These are phyloP conservation scores for Brachionichthys hirsutus DNA, from an alignment of 2,113 vertebrate genomes.

Conservation along the genomic window DNA sequence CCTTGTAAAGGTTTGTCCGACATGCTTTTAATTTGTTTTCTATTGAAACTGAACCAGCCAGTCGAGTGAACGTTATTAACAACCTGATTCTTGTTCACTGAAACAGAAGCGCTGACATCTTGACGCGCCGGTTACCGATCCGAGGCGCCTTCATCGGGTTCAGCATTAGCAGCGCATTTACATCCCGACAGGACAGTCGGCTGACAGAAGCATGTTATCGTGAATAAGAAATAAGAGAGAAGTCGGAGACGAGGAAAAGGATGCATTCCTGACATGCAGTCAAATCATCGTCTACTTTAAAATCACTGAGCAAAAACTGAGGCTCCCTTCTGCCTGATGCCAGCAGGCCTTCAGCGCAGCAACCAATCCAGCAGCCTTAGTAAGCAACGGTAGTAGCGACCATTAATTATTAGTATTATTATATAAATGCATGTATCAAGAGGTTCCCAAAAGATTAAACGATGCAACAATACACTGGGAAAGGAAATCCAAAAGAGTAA, in stretches of 20 bases:
- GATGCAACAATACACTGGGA: too few species aligned
- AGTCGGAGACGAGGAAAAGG: constrained; percentile 14
- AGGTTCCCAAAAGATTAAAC: too few species aligned
- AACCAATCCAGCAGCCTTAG: too few species aligned
- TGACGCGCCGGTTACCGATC: not conserved
- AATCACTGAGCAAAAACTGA: not conserved
- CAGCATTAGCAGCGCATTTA: constrained; percentile 37
- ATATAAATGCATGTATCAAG: too few species aligned
- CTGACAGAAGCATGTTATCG: constrained; percentile 28
- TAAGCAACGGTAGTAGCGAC: too few species aligned
- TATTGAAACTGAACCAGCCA: not conserved
- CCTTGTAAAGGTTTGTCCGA: too few species aligned
- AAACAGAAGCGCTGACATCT: not conserved
- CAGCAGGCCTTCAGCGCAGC: too few species aligned
- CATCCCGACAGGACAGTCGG: constrained; percentile 11
- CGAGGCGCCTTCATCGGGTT: constrained; percentile 6
- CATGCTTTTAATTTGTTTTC: not conserved
- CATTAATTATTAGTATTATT: too few species aligned
- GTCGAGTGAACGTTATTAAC: not conserved
- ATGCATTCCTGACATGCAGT: not conserved
- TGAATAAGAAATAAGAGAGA: constrained; percentile 45
- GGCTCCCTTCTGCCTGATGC: too few species aligned
- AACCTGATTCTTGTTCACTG: not conserved
- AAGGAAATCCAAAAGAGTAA: too few species aligned
- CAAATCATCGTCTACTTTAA: not conserved